Conservation (phyloP, 2,888 invertebrate species). For the Pseudococcus longispinus region DNA sequence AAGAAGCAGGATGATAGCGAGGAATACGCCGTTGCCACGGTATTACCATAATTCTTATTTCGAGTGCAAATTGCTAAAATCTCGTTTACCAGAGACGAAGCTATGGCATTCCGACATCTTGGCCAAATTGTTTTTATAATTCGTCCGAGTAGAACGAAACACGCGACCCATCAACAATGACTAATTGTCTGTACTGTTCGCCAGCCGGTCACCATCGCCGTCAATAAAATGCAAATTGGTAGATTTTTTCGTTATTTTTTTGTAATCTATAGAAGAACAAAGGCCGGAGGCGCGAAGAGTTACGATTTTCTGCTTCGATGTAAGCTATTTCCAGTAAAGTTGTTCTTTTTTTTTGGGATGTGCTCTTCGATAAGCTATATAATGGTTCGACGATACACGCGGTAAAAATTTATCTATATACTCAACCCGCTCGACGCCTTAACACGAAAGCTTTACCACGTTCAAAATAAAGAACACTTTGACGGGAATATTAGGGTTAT, state of each 20-base stretch:
- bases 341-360: background rate
- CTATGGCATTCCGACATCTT: background rate
- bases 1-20: background rate
- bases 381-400: background rate
- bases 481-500: conserved; percentile 39
- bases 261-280: background rate
- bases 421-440: conserved; percentile 11
- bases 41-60: conserved; percentile 42
- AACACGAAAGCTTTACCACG: background rate
- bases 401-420: conserved; percentile 18
- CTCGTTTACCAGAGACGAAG: background rate
- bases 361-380: background rate
- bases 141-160: background rate
- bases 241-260: background rate
- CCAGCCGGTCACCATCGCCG: background rate
- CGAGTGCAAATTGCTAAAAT: conserved; percentile 40
- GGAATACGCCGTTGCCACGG: background rate
- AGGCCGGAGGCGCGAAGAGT: background rate
- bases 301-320: background rate
- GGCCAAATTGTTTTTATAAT: conserved; percentile 41
- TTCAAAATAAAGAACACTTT: conserved; percentile 25
- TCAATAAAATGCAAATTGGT: conserved; percentile 22
- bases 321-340: background rate
- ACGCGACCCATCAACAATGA: background rate
- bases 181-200: background rate